Base-by-base conservation (phyloP, 2,888 invertebrate species). In the Drosophila atroscutellata region DNA sequence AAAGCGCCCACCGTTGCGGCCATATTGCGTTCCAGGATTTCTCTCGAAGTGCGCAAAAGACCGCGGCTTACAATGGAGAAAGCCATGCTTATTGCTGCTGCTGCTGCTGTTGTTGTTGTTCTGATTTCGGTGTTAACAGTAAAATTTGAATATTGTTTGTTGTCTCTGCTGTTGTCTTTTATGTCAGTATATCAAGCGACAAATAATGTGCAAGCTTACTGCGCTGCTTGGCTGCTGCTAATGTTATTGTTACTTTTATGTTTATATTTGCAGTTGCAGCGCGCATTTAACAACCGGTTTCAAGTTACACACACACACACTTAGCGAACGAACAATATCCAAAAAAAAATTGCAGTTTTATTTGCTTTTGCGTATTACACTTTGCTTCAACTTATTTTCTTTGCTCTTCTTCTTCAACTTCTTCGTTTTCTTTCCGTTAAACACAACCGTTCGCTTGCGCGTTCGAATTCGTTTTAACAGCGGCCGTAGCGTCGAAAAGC, bases 21-120 rank as follows among this genome's bases (percentile, higher is more conserved):
- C 75, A 91, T 86, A 82, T 90, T 91, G 79, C 91, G 91, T 75
- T 91, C 91, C 82, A 91, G 77, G 72, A 91, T 81, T 79, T 91
- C 91, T 80, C 83, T 86, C 67, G 91, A 91, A 74, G 91, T 90
- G 67, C 91, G 91, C 90, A 91, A 83, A 60, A 91, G 72, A 56
- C 77, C 75, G 63, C 91, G 91, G 64, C 90, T 91, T 45, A 91
- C 83, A 81, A 91, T 85, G 55, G 82, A 81, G 72, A 91, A 87
- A 55, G 89, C 89, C 91, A 91, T 89, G 58, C 74, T 80, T 7
- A 24, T 32, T 39, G 50, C 47, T 45, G 50, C 47, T 69, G 50
- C 47, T 69, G 24, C 51, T 60, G 32, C 49, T 60, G 36, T 63
- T 64, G n/a, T 32, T 59, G 28, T 52, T 54, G 50, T 56, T 72